Conservation (phyloP, 2,797 vertebrate genomes). For the Falco peregrinus region DNA sequence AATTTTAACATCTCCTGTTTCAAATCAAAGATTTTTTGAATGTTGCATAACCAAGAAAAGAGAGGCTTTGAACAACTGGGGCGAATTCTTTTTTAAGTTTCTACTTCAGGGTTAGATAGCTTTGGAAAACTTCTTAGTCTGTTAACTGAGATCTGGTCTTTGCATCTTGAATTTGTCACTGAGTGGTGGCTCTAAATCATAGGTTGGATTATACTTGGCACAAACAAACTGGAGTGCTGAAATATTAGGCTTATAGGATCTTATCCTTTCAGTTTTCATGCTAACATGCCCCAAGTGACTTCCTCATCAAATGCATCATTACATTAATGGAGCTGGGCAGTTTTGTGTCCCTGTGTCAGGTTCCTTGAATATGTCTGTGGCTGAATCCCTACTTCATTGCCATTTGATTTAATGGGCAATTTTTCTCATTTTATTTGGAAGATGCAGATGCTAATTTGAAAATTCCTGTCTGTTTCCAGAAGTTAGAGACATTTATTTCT, state of each 20-base stretch:
- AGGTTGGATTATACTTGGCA: background rate
- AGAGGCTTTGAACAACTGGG: background rate
- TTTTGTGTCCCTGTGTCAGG: background rate
- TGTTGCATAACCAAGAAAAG: slow-evolving; percentile 10
- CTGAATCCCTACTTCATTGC: background rate
- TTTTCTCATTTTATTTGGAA: slow-evolving; percentile 25
- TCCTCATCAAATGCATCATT: slow-evolving; percentile 15
- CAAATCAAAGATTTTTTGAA: background rate
- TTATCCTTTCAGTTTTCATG: background rate
- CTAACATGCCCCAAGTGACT: slow-evolving; percentile 7
- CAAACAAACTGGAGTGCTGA: background rate
- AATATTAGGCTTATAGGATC: background rate
- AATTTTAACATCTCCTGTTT: background rate
- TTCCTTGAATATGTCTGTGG: background rate
- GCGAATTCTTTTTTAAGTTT: background rate
- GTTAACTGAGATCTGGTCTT: background rate
- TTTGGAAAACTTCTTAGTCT: background rate
- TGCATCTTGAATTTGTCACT: slow-evolving; percentile 4
- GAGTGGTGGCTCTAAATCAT: background rate
- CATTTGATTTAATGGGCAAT: slow-evolving; percentile 27
- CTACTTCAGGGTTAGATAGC: background rate
- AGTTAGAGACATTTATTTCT: background rate
- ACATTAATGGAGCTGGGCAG: slow-evolving; percentile 23
- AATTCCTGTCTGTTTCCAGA: background rate
- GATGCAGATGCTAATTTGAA: slow-evolving; percentile 16